Evolutionary conservation across 2,797 vertebrate species (phyloP).

Genomic region (Columba guinea): DNA sequence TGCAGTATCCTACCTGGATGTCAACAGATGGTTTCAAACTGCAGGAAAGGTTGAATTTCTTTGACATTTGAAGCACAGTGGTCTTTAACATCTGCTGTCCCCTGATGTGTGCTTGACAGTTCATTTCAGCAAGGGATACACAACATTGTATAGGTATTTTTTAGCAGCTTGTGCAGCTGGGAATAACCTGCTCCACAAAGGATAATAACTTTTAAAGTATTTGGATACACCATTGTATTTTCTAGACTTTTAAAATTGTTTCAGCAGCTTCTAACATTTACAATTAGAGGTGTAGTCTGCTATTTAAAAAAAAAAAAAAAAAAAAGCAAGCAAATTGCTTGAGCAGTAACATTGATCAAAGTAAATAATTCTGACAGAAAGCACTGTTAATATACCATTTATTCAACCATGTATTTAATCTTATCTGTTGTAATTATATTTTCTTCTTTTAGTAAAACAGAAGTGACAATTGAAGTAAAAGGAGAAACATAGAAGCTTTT

Average conservation of each 20-base stretch:
- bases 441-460: neutral
- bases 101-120: slow-evolving; percentile 60
- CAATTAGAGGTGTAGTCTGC: neutral
- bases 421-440: neutral
- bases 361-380: neutral
- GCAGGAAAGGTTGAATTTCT: slow-evolving; percentile 51
- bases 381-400: neutral
- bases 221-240: neutral
- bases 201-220: neutral
- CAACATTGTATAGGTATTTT: neutral
- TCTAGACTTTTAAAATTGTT: neutral
- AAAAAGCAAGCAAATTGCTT: neutral
- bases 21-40: slow-evolving; percentile 58
- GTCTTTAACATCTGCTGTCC: slow-evolving; percentile 58
- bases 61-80: slow-evolving; percentile 63
- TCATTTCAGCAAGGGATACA: slow-evolving; percentile 42
- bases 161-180: neutral
- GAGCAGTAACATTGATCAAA: neutral
- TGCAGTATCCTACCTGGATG: slow-evolving; percentile 10
- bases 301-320: neutral
- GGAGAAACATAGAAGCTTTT: neutral
- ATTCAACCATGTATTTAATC: neutral
- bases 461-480: neutral
- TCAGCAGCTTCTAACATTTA: neutral
- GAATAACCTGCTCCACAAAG: neutral